Conservation (phyloP, 2,888 invertebrate genomes). For the Glyphotaelius pellucidus region DNA sequence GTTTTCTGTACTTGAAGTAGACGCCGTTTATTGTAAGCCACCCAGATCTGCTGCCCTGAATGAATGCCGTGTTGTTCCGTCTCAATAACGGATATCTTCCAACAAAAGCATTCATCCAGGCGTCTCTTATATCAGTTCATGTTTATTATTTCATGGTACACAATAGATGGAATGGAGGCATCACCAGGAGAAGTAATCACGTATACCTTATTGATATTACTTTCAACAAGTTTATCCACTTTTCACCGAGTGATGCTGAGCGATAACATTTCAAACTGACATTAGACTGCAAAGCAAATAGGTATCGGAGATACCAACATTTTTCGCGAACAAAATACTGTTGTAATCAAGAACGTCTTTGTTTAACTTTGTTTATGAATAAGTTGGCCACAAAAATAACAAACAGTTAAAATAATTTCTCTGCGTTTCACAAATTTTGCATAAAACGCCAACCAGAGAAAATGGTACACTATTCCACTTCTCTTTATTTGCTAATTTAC, state of each 20-base stretch:
- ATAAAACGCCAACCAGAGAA: conserved; percentile 16
- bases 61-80: conserved; percentile 36
- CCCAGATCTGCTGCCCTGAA: conserved; percentile 31
- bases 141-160: not conserved
- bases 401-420: not conserved
- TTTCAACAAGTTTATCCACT: conserved; percentile 6
- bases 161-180: not conserved
- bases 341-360: not conserved
- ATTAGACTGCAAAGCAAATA: conserved; percentile 6
- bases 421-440: not conserved
- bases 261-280: conserved; percentile 42
- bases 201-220: not conserved
- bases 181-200: not conserved
- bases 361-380: not conserved
- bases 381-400: not conserved
- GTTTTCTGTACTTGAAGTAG: not conserved
- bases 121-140: conserved; percentile 24
- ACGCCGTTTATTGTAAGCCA: not conserved
- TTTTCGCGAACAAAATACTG: conserved; percentile 6
- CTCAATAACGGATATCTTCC: conserved; percentile 7
- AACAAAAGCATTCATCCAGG: conserved; percentile 48
- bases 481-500: not conserved
- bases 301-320: conserved; percentile 16
- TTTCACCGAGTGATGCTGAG: not conserved
- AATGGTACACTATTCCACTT: conserved; percentile 7